Conservation (phyloP, 2,797 vertebrate genomes). For the Mormyrus proboscirostris region DNA sequence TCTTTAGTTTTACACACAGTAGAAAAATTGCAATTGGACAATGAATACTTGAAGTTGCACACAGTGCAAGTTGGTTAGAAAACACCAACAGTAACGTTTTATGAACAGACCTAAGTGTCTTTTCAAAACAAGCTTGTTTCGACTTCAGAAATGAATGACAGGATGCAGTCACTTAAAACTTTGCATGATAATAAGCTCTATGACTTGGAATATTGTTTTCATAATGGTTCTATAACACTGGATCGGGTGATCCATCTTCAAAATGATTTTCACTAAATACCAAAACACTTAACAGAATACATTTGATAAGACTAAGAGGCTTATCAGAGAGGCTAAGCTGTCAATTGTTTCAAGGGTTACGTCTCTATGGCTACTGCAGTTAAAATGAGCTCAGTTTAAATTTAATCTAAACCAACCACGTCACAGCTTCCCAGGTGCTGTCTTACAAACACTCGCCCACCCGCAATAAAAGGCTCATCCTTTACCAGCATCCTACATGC, state of each 20-base stretch:
- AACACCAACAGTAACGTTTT: neutral
- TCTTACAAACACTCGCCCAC: neutral
- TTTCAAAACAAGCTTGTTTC: neutral
- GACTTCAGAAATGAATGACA: neutral
- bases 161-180: neutral
- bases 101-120: neutral
- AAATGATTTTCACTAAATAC: neutral
- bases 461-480: neutral
- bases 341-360: neutral
- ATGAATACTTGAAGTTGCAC: neutral
- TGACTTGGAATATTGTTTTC: neutral
- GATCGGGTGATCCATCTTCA: neutral
- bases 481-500: neutral
- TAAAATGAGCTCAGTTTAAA: neutral
- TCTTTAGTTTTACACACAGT: neutral
- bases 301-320: neutral
- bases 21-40: slow-evolving; percentile 14
- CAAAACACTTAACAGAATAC: neutral
- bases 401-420: neutral
- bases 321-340: neutral
- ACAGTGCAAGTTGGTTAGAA: neutral
- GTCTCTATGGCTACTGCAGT: neutral
- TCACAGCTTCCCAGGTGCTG: neutral
- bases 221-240: neutral
- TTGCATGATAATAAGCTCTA: neutral